Evolutionary conservation across 2,888 invertebrate species (phyloP).

Genomic region (Nephrocerus scutellatus): DNA sequence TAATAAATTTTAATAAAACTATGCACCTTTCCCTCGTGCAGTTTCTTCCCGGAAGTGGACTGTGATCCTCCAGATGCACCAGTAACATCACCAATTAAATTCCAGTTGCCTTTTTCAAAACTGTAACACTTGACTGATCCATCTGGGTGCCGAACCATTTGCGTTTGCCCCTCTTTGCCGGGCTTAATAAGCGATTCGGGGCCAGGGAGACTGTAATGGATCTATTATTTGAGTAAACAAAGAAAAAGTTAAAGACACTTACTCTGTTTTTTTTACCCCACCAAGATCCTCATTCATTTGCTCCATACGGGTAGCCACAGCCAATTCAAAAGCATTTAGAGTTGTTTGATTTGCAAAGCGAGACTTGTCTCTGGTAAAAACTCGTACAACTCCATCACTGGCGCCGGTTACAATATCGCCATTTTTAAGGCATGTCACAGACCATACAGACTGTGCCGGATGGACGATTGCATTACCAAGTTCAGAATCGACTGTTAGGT

Average conservation of each 20-base stretch:
- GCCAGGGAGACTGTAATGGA: constrained; percentile 64
- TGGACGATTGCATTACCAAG: constrained; percentile 43
- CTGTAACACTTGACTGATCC: constrained; percentile 70
- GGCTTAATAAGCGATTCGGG: constrained; percentile 67
- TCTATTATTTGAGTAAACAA: background rate
- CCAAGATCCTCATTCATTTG: constrained; percentile 67
- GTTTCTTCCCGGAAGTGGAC: constrained; percentile 62
- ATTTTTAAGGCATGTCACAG: constrained; percentile 69
- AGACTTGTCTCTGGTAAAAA: constrained; percentile 69
- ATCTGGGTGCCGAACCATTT: constrained; percentile 68
- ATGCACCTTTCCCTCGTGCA: constrained; percentile 66
- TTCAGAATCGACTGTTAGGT: constrained; percentile 34
- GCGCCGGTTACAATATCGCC: constrained; percentile 84
- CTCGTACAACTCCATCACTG: constrained; percentile 80
- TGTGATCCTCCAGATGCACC: constrained; percentile 66
- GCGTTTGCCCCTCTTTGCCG: constrained; percentile 77
- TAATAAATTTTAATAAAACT: background rate
- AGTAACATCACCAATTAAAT: constrained; percentile 81
- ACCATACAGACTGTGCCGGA: constrained; percentile 89
- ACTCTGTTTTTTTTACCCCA: constrained; percentile 79
- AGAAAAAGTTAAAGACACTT: constrained; percentile 36
- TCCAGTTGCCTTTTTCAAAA: constrained; percentile 72
- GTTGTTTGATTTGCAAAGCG: constrained; percentile 61
- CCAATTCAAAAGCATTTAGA: constrained; percentile 62
- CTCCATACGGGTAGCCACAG: constrained; percentile 58